These are phyloP conservation scores for Ornithoptera alexandrae DNA, from an alignment of 2,888 invertebrate genomes.

Conservation along the genomic window DNA sequence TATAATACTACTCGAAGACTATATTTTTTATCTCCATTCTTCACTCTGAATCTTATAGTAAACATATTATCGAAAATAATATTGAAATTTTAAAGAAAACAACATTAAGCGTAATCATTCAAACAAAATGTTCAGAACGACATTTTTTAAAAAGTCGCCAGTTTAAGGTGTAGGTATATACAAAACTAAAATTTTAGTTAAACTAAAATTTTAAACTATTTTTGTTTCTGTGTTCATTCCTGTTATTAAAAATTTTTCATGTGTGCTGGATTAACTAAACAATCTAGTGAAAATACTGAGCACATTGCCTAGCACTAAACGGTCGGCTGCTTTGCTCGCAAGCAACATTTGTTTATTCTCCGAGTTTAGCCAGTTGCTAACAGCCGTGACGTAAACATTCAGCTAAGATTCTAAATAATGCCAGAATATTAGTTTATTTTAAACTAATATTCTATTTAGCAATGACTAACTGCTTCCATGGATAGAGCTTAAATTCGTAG, in stretches of 20 bases:
- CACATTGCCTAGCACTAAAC: slow-evolving; percentile 14
- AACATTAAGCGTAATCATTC: too few species aligned
- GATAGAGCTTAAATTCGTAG: not conserved
- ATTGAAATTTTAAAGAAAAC: too few species aligned
- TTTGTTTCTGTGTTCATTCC: not conserved
- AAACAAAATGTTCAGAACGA: too few species aligned
- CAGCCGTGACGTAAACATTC: slow-evolving; percentile 24
- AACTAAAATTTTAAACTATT: not conserved
- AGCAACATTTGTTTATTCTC: slow-evolving; percentile 29
- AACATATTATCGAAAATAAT: too few species aligned
- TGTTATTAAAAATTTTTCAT: slow-evolving; percentile 3
- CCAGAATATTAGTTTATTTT: slow-evolving; percentile 21
- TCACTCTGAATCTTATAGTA: too few species aligned
- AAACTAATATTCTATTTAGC: slow-evolving; percentile 10
- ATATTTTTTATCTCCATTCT: too few species aligned
- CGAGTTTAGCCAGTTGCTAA: slow-evolving; percentile 26
- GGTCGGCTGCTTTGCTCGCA: slow-evolving; percentile 21
- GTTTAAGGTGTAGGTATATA: too few species aligned
- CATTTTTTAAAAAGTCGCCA: not conserved
- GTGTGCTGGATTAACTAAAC: slow-evolving; percentile 15
- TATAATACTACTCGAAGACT: too few species aligned
- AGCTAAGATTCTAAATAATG: slow-evolving; percentile 26
- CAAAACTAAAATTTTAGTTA: too few species aligned
- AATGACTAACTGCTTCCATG: slow-evolving; percentile 26
- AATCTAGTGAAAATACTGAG: slow-evolving; percentile 18